These are phyloP conservation scores for Cuniculus paca DNA, from an alignment of 2,797 vertebrate genomes.

Conservation along the genomic window DNA sequence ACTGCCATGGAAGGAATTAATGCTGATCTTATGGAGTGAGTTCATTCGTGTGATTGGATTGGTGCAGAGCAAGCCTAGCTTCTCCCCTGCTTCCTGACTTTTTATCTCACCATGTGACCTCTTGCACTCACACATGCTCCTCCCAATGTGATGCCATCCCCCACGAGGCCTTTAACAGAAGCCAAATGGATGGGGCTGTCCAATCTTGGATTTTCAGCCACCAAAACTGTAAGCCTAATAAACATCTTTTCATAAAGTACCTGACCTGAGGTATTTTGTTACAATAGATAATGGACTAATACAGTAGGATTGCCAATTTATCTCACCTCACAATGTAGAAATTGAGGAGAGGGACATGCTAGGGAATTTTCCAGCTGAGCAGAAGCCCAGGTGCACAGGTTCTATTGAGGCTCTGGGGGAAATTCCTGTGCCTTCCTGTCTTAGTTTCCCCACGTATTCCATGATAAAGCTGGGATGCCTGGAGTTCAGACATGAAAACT, in stretches of 20 bases:
- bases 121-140: neutral
- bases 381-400: neutral
- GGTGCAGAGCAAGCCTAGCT: neutral
- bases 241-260: neutral
- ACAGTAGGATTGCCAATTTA: neutral
- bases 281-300: neutral
- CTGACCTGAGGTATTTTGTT: neutral
- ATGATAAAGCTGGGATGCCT: neutral
- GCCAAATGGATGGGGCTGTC: neutral
- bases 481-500: neutral
- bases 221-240: neutral
- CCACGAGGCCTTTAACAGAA: neutral
- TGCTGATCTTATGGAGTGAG: neutral
- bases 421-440: neutral
- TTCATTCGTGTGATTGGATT: neutral
- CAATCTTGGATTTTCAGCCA: neutral
- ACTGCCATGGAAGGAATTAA: neutral
- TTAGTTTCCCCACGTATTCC: neutral
- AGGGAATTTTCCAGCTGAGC: neutral
- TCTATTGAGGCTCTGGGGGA: neutral
- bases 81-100: neutral
- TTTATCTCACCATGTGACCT: neutral
- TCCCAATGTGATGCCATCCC: neutral
- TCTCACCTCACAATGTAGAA: conserved; percentile 6
- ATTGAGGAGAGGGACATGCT: neutral